A percentile compares a stretch with the other conserved stretches of the same genome.
These are phyloP conservation scores for Pseudopleuronectes americanus DNA, from an alignment of 2,797 vertebrate species.

Conservation along the genomic window DNA sequence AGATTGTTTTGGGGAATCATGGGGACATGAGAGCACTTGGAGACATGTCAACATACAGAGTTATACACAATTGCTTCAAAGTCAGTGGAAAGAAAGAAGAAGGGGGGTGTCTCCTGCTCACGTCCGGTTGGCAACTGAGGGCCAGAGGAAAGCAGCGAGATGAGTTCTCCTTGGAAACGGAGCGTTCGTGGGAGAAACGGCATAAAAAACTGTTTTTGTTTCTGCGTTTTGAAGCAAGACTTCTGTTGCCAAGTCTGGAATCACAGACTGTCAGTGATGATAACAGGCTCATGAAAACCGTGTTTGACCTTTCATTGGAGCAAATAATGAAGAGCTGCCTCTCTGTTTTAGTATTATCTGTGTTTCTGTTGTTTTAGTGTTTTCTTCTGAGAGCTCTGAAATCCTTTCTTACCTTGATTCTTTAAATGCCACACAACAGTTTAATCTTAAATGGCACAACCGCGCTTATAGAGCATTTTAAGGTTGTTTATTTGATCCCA, in stretches of 20 bases:
- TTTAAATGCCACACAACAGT: slow-evolving; percentile 15
- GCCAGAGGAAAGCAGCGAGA: slow-evolving; percentile 15
- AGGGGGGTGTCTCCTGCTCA: slow-evolving; percentile 6
- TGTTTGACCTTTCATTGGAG: slow-evolving; percentile 10
- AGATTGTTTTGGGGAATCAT: not conserved
- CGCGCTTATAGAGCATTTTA: slow-evolving; percentile 17
- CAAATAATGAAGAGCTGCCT: slow-evolving; percentile 40
- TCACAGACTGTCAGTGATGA: slow-evolving; percentile 30
- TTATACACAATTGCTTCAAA: slow-evolving; percentile 28
- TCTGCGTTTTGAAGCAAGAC: slow-evolving; percentile 16
- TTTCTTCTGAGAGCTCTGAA: slow-evolving; percentile 15
- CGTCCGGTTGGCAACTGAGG: not conserved
- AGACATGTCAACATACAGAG: slow-evolving; percentile 12
- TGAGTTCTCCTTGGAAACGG: slow-evolving; percentile 21
- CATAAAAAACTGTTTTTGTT: slow-evolving; percentile 14
- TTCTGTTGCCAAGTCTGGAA: slow-evolving; percentile 23
- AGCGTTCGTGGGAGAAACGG: slow-evolving; percentile 5
- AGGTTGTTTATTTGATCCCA: slow-evolving; percentile 8
- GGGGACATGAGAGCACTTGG: slow-evolving; percentile 27
- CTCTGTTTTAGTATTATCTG: slow-evolving; percentile 27
- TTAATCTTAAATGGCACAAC: slow-evolving; percentile 26
- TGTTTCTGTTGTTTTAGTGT: slow-evolving; percentile 6
- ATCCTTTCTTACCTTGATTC: slow-evolving; percentile 27
- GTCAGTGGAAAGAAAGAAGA: slow-evolving; percentile 5
- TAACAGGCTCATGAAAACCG: slow-evolving; percentile 12